Evolutionary conservation across 92 coral and sea anemone species (phyloP).

Genomic region (Palythoa caribaeorum): DNA sequence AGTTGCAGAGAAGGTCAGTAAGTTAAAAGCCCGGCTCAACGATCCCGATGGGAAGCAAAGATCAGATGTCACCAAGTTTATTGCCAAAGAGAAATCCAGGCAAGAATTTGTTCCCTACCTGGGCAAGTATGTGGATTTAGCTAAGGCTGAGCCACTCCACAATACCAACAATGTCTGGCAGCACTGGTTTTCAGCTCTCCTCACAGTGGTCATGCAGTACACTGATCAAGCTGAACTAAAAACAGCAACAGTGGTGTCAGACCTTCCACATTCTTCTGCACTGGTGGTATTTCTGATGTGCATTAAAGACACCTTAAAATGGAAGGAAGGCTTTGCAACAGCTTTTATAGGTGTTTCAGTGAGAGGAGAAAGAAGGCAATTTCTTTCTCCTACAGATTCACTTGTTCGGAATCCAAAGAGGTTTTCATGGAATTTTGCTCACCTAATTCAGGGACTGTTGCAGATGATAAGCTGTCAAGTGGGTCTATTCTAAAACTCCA

Average conservation of each 20-base stretch:
- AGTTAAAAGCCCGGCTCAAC: neutral
- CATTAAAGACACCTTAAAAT: conserved; percentile 37
- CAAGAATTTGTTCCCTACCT: conserved; percentile 71
- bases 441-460: conserved; percentile 49
- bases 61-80: conserved; percentile 51
- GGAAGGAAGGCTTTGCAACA: conserved; percentile 30
- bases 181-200: conserved; percentile 60
- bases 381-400: neutral
- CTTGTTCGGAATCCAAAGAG: conserved; percentile 45
- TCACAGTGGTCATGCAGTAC: conserved; percentile 64
- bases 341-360: neutral
- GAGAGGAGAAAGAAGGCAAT: conserved; percentile 8
- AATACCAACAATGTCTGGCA: conserved; percentile 80
- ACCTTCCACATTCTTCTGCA: conserved; percentile 12
- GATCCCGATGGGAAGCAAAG: neutral
- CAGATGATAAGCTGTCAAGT: conserved; percentile 29
- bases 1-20: conserved; percentile 59
- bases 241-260: conserved; percentile 51
- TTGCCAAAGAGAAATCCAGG: conserved; percentile 56
- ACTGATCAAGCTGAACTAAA: conserved; percentile 40
- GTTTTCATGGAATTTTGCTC: conserved; percentile 49
- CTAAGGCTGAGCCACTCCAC: conserved; percentile 72
- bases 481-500: conserved; percentile 45
- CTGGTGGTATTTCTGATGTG: conserved; percentile 23
- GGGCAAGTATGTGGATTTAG: conserved; percentile 67